Percentiles rank a stretch among this genome's conserved stretches.
Conservation (phyloP, 2,888 invertebrate genomes). For the Drosophila prolongata region DNA sequence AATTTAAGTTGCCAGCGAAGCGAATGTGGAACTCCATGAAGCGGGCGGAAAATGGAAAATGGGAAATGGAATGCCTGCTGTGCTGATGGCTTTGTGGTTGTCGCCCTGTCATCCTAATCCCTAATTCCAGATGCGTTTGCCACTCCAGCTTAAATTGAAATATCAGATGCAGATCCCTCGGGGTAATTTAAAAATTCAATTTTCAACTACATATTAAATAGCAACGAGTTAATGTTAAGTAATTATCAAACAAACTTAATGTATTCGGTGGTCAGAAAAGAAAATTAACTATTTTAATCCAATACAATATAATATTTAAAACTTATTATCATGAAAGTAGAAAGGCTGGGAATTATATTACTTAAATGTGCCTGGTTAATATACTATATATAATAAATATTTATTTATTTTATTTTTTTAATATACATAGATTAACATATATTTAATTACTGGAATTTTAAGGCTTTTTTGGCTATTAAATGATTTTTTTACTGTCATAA, state of each 20-base stretch:
- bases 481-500: too few species aligned
- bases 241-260: too few species aligned
- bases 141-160: constrained; percentile 4
- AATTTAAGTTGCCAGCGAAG: constrained; percentile 24
- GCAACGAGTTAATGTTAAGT: too few species aligned
- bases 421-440: too few species aligned
- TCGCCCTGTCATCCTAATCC: constrained; percentile 8
- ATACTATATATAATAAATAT: too few species aligned
- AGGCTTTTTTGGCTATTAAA: too few species aligned
- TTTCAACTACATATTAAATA: background rate
- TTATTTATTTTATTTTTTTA: too few species aligned
- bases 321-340: background rate
- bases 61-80: background rate
- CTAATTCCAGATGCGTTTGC: constrained; percentile 9
- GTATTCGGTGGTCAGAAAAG: too few species aligned
- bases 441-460: too few species aligned
- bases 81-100: constrained; percentile 33
- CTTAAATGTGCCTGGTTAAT: too few species aligned
- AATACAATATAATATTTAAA: background rate
- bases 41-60: constrained; percentile 1
- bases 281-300: too few species aligned
- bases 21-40: constrained; percentile 14
- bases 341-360: too few species aligned
- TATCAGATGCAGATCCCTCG: background rate
- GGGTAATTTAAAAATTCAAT: background rate